A percentile compares a stretch with the other conserved stretches of the same genome.
These are phyloP conservation scores for Noctilio leporinus DNA, from an alignment of 2,113 vertebrate genomes.

Conservation along the genomic window DNA sequence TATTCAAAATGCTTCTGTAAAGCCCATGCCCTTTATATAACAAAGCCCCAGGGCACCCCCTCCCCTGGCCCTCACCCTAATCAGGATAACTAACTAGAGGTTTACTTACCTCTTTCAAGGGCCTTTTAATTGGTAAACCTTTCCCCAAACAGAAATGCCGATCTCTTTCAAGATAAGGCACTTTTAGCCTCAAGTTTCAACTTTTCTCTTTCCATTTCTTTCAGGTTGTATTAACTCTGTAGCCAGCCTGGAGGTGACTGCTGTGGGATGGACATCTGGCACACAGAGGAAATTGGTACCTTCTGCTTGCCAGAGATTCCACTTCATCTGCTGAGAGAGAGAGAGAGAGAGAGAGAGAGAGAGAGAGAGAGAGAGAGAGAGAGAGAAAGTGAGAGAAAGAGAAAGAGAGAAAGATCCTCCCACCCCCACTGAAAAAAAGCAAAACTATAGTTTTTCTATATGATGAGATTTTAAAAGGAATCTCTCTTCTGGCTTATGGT, in stretches of 20 bases:
- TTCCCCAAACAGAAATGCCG: not conserved
- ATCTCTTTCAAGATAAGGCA: conserved; percentile 54
- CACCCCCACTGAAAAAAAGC: not conserved
- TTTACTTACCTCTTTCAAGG: conserved; percentile 33
- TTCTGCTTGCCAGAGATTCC: not conserved
- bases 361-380: not conserved
- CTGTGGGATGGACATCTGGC: not conserved
- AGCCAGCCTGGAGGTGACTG: not conserved
- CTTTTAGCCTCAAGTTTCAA: conserved; percentile 15
- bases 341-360: not conserved
- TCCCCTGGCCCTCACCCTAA: not conserved
- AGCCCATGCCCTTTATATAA: not conserved
- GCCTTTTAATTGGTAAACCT: conserved; percentile 37
- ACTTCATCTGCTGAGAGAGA: too few relatives aligned
- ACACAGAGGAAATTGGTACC: not conserved
- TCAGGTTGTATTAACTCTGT: not conserved
- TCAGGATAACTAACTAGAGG: not conserved
- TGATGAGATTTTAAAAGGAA: not conserved
- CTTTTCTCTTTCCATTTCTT: conserved; percentile 12
- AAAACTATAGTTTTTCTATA: not conserved
- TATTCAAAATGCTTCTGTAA: conserved; percentile 33
- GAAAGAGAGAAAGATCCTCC: accelerated
- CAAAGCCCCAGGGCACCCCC: conserved; percentile 1
- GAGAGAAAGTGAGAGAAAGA: not conserved
- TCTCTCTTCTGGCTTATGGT: not conserved